These are phyloP conservation scores for Campoletis raptor DNA, from an alignment of 2,888 invertebrate genomes.

Conservation along the genomic window DNA sequence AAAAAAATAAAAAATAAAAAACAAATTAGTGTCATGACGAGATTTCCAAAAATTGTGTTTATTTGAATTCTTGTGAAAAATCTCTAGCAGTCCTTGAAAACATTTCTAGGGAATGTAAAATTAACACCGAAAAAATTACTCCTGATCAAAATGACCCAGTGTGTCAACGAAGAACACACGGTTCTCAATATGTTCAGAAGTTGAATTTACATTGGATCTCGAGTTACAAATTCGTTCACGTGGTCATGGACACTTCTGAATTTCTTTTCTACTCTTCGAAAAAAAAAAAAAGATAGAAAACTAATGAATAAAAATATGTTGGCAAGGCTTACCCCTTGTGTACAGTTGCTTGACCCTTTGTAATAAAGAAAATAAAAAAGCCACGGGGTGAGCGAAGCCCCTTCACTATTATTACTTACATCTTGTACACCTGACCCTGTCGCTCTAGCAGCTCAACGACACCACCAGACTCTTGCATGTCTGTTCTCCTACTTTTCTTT, in stretches of 20 bases:
- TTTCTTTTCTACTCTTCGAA: neutral
- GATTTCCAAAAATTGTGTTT: too few species aligned
- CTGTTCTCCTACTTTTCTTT: constrained; percentile 20
- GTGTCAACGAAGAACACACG: too few species aligned
- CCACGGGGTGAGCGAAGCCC: constrained; percentile 47
- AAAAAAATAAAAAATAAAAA: too few species aligned
- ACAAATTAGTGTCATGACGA: too few species aligned
- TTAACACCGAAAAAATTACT: too few species aligned
- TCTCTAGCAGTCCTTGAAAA: too few species aligned
- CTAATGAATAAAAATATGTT: neutral
- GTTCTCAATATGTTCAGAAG: too few species aligned
- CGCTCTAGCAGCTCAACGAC: constrained; percentile 36
- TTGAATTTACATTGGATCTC: too few species aligned
- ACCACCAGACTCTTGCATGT: constrained; percentile 35
- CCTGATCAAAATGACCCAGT: too few species aligned
- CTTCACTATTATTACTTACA: constrained; percentile 47
- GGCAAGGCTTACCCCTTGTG: constrained; percentile 27
- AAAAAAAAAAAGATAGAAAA: neutral
- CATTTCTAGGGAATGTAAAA: too few species aligned
- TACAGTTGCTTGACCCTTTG: constrained; percentile 54
- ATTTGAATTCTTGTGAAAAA: too few species aligned
- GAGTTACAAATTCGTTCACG: neutral
- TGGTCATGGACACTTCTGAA: neutral
- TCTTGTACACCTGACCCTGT: constrained; percentile 64
- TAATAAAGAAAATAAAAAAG: constrained; percentile 22